Conservation (phyloP, 2,888 invertebrate genomes). For the Erebia palarica region DNA sequence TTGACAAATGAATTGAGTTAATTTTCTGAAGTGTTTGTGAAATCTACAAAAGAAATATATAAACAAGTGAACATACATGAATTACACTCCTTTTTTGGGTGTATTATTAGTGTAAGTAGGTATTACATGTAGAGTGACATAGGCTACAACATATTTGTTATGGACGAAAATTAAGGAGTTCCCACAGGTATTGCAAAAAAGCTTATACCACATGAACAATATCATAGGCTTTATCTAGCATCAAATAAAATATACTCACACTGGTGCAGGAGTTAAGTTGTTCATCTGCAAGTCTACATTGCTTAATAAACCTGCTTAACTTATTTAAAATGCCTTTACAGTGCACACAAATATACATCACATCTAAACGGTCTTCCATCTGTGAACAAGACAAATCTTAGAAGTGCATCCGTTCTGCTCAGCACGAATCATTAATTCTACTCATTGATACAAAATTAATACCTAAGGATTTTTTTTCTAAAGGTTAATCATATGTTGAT, state of each 20-base stretch:
- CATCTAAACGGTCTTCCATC: constrained; percentile 38
- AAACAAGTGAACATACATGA: no score
- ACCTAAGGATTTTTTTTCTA: not conserved
- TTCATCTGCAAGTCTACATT: constrained; percentile 51
- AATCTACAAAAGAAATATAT: not conserved
- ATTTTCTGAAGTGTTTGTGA: not conserved
- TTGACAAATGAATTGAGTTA: not conserved
- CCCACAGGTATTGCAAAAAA: no score
- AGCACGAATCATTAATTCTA: no score
- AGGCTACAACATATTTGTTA: no score
- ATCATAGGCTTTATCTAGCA: not conserved
- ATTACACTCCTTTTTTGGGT: no score
- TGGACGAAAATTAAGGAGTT: no score
- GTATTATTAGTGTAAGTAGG: no score
- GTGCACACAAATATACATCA: constrained; percentile 50
- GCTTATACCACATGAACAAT: not conserved
- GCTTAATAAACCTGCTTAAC: constrained; percentile 50
- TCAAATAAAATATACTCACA: constrained; percentile 14
- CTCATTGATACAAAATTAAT: not conserved
- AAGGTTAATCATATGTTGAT: not conserved
- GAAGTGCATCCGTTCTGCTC: no score
- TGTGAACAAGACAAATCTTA: constrained; percentile 35
- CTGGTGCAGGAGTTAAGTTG: constrained; percentile 13
- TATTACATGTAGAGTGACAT: no score
- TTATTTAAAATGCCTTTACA: constrained; percentile 54